These are phyloP conservation scores for Heliconius hewitsoni DNA, from an alignment of 1,140 invertebrate species.

Conservation along the genomic window DNA sequence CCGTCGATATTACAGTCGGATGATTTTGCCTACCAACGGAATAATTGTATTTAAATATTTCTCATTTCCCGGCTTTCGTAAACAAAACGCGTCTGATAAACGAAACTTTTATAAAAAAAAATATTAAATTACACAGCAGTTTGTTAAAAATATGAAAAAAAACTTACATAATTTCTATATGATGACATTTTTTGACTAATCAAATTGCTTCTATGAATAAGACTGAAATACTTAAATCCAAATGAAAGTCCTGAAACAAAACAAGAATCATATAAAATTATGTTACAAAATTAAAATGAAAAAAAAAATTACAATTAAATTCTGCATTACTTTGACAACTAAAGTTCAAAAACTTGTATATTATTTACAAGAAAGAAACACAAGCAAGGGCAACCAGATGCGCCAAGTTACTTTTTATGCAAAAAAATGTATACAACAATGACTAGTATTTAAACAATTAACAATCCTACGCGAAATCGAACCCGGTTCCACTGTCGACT, in stretches of 20 bases:
- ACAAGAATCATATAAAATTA: not conserved
- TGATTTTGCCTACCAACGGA: no score
- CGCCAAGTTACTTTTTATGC: not conserved
- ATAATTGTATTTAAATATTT: no score
- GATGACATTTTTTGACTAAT: conserved; percentile 58
- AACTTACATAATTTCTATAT: conserved; percentile 70
- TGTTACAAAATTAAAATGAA: not conserved
- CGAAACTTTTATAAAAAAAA: not conserved
- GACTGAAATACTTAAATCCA: conserved; percentile 25
- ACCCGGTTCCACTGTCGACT: not conserved
- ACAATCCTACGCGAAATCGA: not conserved
- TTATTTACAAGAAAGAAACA: not conserved
- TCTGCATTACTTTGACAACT: not conserved
- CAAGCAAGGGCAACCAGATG: not conserved
- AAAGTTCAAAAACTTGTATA: not conserved
- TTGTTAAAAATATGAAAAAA: not conserved
- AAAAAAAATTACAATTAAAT: not conserved
- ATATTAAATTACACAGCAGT: not conserved
- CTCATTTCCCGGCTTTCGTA: no score
- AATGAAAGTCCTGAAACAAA: conserved; percentile 27
- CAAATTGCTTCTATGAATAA: conserved; percentile 60
- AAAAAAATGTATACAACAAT: not conserved
- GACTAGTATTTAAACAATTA: not conserved
- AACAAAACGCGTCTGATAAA: no score
- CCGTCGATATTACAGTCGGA: no score